A percentile compares a stretch with the other conserved stretches of the same genome.
phyloP scores from a whole-genome alignment of 2,797 vertebrate species.

The Rhinoraja longicauda region DNA sequence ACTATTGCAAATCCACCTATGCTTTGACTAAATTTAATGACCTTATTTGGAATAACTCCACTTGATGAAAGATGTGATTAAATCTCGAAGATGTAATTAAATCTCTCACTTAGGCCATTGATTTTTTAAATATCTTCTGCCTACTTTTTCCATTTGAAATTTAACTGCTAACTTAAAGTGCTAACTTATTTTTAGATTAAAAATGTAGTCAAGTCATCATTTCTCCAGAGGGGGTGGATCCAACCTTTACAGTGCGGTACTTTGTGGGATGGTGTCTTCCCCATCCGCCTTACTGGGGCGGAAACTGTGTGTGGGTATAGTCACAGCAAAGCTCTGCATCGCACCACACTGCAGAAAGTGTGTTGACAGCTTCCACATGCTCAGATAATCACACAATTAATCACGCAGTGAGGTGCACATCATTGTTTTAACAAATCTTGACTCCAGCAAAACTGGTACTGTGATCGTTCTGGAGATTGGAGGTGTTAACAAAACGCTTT shows the following conservation, averaged over 20 bases:
- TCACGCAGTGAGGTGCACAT: background rate
- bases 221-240: background rate
- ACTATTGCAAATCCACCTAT: background rate
- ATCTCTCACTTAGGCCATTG: background rate
- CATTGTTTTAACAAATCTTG: background rate
- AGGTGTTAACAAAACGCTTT: background rate
- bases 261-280: background rate
- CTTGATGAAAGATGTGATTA: no score
- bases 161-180: background rate
- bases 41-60: background rate
- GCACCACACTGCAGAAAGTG: background rate
- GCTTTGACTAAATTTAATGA: background rate
- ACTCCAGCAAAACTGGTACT: background rate
- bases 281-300: background rate
- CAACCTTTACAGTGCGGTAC: background rate
- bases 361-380: background rate
- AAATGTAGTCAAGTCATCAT: background rate
- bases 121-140: background rate
- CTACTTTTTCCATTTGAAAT: background rate
- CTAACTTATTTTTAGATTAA: background rate
- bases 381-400: background rate
- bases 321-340: background rate
- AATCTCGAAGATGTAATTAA: background rate
- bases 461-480: background rate
- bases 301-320: conserved; percentile 26